phyloP scores from a whole-genome alignment of 1,140 invertebrate species.

The Araneus ventricosus region DNA sequence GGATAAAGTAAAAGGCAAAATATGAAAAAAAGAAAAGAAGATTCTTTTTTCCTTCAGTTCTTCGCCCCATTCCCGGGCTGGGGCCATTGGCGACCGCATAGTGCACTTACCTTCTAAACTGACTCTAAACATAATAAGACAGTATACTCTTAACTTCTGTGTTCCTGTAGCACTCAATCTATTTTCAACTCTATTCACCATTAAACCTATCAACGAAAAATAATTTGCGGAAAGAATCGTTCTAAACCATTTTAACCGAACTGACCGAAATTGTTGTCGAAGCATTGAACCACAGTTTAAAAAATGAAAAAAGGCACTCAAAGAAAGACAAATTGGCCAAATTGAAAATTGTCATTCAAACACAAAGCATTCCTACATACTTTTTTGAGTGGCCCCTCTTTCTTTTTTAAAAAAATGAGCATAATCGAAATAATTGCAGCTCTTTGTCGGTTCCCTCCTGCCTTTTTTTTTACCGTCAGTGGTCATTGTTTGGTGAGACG shows the following conservation, averaged over 20 bases:
- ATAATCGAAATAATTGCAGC: constrained; percentile 27
- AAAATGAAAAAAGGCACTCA: neutral
- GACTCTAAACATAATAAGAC: too few relatives aligned
- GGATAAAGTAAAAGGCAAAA: too few relatives aligned
- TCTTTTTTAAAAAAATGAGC: neutral
- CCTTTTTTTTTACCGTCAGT: neutral
- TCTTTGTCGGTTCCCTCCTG: neutral
- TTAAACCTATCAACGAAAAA: neutral
- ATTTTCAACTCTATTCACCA: neutral
- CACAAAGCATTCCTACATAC: neutral
- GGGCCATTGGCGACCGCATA: too few relatives aligned
- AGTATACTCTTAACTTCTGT: too few relatives aligned
- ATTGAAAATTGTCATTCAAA: constrained; percentile 22
- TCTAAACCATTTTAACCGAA: too few relatives aligned
- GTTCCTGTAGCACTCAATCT: too few relatives aligned
- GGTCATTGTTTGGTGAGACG: constrained; percentile 31
- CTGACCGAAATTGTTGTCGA: neutral
- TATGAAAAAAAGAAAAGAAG: too few relatives aligned
- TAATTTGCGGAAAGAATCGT: neutral
- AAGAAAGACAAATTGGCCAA: neutral
- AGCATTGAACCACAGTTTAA: constrained; percentile 19
- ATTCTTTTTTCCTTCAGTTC: too few relatives aligned
- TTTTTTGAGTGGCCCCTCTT: neutral
- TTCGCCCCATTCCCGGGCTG: too few relatives aligned
- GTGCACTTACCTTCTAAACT: too few relatives aligned